phyloP scores from a whole-genome alignment of 2,888 invertebrate species.

The Calephelis perditalis region DNA sequence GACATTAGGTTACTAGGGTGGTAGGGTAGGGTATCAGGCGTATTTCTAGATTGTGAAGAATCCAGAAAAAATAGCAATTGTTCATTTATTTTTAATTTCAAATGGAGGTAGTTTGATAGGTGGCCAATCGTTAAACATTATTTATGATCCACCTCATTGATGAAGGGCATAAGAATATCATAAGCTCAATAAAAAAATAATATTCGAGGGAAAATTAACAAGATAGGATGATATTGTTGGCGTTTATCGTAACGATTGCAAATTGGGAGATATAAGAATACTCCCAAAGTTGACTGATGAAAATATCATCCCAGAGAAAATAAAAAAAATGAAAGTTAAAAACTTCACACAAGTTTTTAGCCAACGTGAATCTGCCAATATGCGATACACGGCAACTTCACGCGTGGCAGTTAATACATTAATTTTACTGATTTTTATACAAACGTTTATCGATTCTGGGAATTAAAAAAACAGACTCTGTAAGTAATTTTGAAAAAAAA shows the following conservation, averaged over 20 bases:
- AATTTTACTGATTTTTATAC: too few relatives aligned
- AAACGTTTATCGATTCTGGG: too few relatives aligned
- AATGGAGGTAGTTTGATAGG: too few relatives aligned
- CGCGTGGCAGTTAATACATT: too few relatives aligned
- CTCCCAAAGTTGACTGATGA: background rate
- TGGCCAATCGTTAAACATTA: background rate
- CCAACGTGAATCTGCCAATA: background rate
- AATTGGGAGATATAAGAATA: background rate
- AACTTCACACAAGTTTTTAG: background rate
- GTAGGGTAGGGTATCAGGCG: too few relatives aligned
- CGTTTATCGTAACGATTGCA: background rate
- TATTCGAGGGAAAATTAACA: background rate
- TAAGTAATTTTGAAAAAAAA: too few relatives aligned
- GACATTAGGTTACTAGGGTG: too few relatives aligned
- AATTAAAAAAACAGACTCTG: too few relatives aligned
- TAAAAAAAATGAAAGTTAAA: constrained; percentile 1
- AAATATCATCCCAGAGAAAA: constrained; percentile 3
- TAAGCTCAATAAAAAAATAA: background rate
- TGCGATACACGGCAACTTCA: background rate
- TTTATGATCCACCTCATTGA: background rate
- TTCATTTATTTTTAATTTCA: too few relatives aligned
- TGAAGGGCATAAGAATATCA: background rate
- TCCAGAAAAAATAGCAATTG: too few relatives aligned
- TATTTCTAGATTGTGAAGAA: too few relatives aligned
- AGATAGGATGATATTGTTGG: background rate